phyloP scores from a whole-genome alignment of 1,140 invertebrate species.

The Neotoxoptera formosana region DNA sequence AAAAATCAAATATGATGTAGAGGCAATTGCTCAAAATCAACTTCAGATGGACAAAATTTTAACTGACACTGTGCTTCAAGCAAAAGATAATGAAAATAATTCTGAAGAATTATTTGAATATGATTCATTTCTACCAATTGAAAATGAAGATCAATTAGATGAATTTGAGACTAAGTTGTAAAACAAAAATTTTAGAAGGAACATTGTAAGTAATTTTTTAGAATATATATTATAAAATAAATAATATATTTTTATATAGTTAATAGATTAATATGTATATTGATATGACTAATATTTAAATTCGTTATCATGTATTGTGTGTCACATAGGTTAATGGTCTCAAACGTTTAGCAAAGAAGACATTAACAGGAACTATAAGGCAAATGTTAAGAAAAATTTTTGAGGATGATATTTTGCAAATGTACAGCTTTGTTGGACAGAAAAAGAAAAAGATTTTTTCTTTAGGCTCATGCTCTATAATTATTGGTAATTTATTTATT shows the following conservation, averaged over 20 bases:
- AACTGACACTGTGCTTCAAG: not conserved
- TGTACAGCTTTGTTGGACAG: not conserved
- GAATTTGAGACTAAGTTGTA: not conserved
- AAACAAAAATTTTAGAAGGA: not conserved
- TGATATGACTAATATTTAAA: no score
- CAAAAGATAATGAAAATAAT: not conserved
- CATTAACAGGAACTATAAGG: not conserved
- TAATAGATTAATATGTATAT: not conserved
- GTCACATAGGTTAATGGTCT: not conserved
- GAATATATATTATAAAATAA: not conserved
- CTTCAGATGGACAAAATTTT: not conserved
- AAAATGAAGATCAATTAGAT: not conserved
- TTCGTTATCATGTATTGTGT: no score
- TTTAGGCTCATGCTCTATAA: not conserved
- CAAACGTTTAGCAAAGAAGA: not conserved
- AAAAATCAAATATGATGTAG: constrained; percentile 1
- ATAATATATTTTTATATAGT: not conserved
- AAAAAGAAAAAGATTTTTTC: not conserved
- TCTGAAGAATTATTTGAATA: not conserved
- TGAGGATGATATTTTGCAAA: not conserved
- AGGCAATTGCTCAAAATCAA: constrained; percentile 9
- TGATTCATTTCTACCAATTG: constrained; percentile 11
- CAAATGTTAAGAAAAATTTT: not conserved
- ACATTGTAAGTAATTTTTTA: constrained; percentile 2
- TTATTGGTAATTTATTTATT: no score